phyloP scores from a whole-genome alignment of 1,140 invertebrate species.

The Agrypnia vestita region DNA sequence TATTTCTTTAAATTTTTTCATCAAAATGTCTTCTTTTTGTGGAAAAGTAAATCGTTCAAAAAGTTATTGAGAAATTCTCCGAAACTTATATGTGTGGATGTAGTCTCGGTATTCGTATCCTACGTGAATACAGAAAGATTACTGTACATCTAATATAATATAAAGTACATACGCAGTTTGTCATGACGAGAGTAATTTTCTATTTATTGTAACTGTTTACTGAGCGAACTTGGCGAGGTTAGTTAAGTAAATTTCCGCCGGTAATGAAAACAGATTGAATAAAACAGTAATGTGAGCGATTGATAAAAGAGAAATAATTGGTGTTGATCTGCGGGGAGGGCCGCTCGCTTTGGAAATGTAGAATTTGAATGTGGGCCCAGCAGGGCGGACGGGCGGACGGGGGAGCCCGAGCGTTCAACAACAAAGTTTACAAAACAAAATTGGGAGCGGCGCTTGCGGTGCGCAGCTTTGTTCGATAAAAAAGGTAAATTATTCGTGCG shows the following conservation, averaged over 20 bases:
- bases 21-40: too few relatives aligned
- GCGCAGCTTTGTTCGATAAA: conserved; percentile 44
- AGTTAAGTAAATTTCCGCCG: conserved; percentile 14
- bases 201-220: not conserved
- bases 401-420: conserved; percentile 12
- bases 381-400: not conserved
- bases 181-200: too few relatives aligned
- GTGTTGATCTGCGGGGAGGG: not conserved
- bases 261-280: conserved; percentile 13
- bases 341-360: not conserved
- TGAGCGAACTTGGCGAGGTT: not conserved
- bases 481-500: conserved; percentile 40
- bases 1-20: too few relatives aligned
- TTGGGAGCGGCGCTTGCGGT: conserved; percentile 49
- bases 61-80: too few relatives aligned
- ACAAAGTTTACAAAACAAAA: conserved; percentile 40
- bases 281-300: conserved; percentile 2
- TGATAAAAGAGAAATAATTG: conserved; percentile 14
- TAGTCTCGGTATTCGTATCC: too few relatives aligned
- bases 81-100: too few relatives aligned
- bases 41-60: too few relatives aligned
- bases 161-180: too few relatives aligned
- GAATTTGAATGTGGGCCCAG: too few relatives aligned
- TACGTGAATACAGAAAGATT: too few relatives aligned
- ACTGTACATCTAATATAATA: too few relatives aligned